These are phyloP conservation scores for Rousettus leschenaultii DNA, from an alignment of 2,113 vertebrate genomes.

Conservation along the genomic window DNA sequence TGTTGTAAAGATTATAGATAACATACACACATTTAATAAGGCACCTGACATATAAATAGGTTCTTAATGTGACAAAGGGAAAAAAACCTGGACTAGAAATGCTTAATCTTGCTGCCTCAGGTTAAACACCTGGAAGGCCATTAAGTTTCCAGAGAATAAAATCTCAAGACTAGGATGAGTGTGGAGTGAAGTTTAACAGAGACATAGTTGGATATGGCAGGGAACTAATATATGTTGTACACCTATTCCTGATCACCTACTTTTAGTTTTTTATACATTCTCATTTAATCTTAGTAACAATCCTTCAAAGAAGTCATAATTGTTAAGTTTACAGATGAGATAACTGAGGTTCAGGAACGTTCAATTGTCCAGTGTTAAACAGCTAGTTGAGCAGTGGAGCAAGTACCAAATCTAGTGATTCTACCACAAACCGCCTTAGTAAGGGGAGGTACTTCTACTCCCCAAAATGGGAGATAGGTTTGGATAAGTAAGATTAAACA, in stretches of 20 bases:
- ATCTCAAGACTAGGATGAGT: background rate
- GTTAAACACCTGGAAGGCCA: background rate
- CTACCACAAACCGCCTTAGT: background rate
- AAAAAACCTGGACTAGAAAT: background rate
- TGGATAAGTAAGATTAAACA: slow-evolving; percentile 17
- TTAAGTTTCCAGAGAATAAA: background rate
- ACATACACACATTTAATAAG: background rate
- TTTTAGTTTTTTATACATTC: background rate
- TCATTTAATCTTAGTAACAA: background rate
- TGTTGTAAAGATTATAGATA: background rate
- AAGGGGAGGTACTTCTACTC: background rate
- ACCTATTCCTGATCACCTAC: background rate
- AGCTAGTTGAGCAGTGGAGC: background rate
- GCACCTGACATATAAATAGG: background rate
- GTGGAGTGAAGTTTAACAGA: background rate
- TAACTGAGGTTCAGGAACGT: background rate
- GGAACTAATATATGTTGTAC: background rate
- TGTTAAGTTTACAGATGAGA: slow-evolving; percentile 22
- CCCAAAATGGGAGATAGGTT: background rate
- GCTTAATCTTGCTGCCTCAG: background rate
- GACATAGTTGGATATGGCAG: background rate
- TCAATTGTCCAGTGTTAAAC: background rate
- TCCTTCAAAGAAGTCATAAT: background rate
- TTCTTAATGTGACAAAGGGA: background rate
- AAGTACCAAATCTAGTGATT: background rate